Evolutionary conservation across 2,797 vertebrate species (phyloP), one percentile per base, ranked within the genome.

Genomic region (Kryptolebias ocellatus): DNA sequence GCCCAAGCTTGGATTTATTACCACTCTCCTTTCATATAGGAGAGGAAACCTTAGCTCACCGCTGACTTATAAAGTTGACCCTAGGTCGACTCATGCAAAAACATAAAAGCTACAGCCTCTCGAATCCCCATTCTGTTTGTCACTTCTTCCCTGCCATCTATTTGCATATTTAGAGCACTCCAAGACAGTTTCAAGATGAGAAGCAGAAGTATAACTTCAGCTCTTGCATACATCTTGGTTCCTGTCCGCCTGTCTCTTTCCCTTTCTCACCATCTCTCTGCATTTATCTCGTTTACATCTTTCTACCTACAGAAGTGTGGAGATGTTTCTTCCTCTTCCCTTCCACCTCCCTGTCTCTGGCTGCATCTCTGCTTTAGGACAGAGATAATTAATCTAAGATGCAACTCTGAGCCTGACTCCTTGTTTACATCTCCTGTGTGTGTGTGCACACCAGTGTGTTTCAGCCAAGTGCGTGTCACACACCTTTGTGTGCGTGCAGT

Each of bases 351-450:
- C 63, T 59, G 65, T 69, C 62, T 71, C 80, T 69, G 64, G 63
- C 72, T 60, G 77, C 46, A 59, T 83, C 71, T 84, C 70, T 54
- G 82, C 90, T 88, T 81, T 54, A 85, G 79, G 86, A 89, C 84
- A 86, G 74, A 85, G 76, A 85, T 87, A 83, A 91, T 89, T 91
- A 83, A 89, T 90, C 85, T 89, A 76, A 81, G 77, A 81, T 83
- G 86, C 71, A 86, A 86, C 80, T 72, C 66, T 29, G 73, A 90
- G 86, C 76, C 61, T 66, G 46, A 70, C 80, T 82, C 67, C 69
- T 53, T 86, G 78, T 90, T 87, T 86, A 79, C 81, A 80, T 81
- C 76, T 83, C 72, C 34, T 42, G 27, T 72, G 67, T 81, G 31
- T 54, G 37, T 76, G 28, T 60, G 60, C 60, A 55, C 20, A 31